Evolutionary conservation across 2,888 invertebrate genomes (phyloP), one percentile per base, ranked within the genome.

Genomic region (Eupithecia tripunctaria): DNA sequence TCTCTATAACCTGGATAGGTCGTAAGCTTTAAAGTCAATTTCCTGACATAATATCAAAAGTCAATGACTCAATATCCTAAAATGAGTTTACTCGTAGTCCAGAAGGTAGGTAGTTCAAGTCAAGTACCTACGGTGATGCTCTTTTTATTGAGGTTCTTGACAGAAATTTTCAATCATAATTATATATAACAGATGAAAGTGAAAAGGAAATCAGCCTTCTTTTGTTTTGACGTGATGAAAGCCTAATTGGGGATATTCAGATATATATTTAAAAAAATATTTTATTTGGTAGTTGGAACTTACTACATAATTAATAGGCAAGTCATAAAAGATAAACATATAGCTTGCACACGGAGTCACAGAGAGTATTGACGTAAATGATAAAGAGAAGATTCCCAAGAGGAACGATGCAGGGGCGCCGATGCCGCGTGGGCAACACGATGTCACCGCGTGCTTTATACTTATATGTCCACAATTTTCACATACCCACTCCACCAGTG

Each of bases 401-500:
- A 84, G 78, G 83, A 87, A 88, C 85, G 81, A 88, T 88, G 82
- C 76, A 72, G 59, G 80, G 78, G 70, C 59, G 66, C 47, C 68
- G 32, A 32, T 70, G 74, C 67, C 83, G 83, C 82, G 85, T 84
- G 86, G 74, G 67, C 73, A 75, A 76, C 89, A 89, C 84, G 86
- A 78, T 75, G 78, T 79, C 82, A 77, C 78, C 83, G 85, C 90
- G 87, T 90, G 91, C 70, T 79, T 51, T 47, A 43, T 43, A 41
- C 41, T 41, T 41, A 41, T 18, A 32, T 32, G 32, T 32, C 32
- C 32, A 32, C 32, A 29, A n/a, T 29, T 2, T 29, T 5, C 29
- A 29, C 41, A 43, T 43, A 7, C n/a, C 43, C 43, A 43, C 41
- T 41, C 41, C 18, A 41, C 76, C 38, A 38, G 79, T 79, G 76